Evolutionary conservation across 2,888 invertebrate species (phyloP).

Genomic region (Campoletis raptor): DNA sequence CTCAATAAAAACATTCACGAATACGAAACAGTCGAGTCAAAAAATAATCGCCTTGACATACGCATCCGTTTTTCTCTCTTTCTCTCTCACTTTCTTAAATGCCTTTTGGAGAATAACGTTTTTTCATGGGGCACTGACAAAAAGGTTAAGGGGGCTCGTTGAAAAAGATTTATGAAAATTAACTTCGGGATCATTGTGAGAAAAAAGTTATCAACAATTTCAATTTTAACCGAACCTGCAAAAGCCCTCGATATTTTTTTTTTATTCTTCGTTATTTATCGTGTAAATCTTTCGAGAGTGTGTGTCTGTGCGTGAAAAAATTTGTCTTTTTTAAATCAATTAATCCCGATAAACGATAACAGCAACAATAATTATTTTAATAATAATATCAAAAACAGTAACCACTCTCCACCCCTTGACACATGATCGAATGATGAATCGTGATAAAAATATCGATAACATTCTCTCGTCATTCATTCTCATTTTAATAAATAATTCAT

Average conservation of each 20-base stretch:
- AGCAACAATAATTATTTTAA: constrained; percentile 34
- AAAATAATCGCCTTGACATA: constrained; percentile 78
- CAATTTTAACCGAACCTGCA: not conserved
- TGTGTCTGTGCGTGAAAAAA: constrained; percentile 34
- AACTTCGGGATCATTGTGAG: constrained; percentile 27
- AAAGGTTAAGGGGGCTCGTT: not conserved
- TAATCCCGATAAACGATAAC: constrained; percentile 45
- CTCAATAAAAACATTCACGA: constrained; percentile 79
- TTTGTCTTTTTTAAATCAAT: constrained; percentile 17
- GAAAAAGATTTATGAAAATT: constrained; percentile 26
- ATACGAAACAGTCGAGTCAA: constrained; percentile 81
- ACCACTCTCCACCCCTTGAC: constrained; percentile 44
- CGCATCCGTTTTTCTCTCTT: constrained; percentile 65
- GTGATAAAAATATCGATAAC: constrained; percentile 70
- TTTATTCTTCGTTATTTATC: not conserved
- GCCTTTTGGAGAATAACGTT: not conserved
- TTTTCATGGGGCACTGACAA: not conserved
- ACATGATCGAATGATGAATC: constrained; percentile 73
- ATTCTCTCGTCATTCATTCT: not conserved
- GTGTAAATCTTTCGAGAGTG: not conserved
- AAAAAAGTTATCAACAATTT: not conserved
- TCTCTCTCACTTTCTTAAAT: constrained; percentile 42
- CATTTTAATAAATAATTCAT: not conserved
- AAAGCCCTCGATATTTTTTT: not conserved
- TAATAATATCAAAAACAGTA: not conserved